Base-by-base conservation (phyloP, 2,888 invertebrate genomes). In the Drosophila kokeensis region DNA sequence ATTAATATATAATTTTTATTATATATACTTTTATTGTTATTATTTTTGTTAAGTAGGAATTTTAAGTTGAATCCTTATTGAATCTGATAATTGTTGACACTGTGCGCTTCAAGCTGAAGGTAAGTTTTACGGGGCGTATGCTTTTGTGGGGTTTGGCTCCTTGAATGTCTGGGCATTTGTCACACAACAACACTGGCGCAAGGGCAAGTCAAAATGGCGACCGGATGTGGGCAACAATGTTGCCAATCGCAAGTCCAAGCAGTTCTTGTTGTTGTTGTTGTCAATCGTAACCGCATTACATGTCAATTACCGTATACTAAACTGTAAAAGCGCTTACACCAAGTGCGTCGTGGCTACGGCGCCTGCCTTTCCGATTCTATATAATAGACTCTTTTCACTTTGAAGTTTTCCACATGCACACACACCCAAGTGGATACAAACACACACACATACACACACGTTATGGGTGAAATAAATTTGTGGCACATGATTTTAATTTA, bases 401-500 rank as follows among this genome's bases (percentile, higher is more conserved):
- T 80, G 74, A 82, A 84, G 66, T 81, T 76, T 73, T 57, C 54
- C 32, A 52, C 45, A 62, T n/a, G 34, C 21, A 40, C 64, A 52
- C 34, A 24, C 24, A 45, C 21, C 21, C 5, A 21, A 21, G 21
- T 21, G 42, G 42, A 6, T 11, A 42, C 40, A 36, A 27, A 58
- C 62, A 48, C 58, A 58, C 58, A 42, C 45, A 53, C 45, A 36
- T 52, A 69, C 24, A 64, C 34, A 63, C 45, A 50, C 38, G 59
- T 27, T 54, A 40, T 53, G 76, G 27, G 11, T 59, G 71, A 75
- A 78, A 63, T 72, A 81, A 87, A 81, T 87, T 86, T 89, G 84
- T 88, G 89, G 87, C 87, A 87, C 87, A 84, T 84, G 78, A 81
- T 82, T 84, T 90, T 89, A 87, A 87, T 87, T 87, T 87, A 87